A percentile compares a stretch with the other conserved stretches of the same genome.
These are phyloP conservation scores for Perca flavescens DNA, from an alignment of 2,113 vertebrate species.

Conservation along the genomic window DNA sequence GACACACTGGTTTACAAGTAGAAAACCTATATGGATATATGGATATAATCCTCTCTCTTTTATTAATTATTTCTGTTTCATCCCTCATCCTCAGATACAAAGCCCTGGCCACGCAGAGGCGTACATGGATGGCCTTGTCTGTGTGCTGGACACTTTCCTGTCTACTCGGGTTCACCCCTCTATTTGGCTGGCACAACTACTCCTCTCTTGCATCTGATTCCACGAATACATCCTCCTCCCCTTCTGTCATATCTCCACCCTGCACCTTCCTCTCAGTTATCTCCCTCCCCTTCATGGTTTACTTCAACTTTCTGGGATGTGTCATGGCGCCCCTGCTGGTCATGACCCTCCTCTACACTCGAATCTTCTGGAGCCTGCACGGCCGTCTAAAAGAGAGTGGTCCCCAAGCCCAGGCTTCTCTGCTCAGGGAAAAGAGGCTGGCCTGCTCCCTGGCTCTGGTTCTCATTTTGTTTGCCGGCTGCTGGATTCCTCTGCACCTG, in stretches of 20 bases:
- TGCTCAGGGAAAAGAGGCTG: conserved; percentile 73
- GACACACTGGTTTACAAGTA: not conserved
- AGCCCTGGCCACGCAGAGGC: conserved; percentile 63
- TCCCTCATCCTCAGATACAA: conserved; percentile 63
- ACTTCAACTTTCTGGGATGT: conserved; percentile 80
- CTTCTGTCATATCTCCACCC: conserved; percentile 21
- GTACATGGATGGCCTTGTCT: conserved; percentile 57
- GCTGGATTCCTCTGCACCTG: conserved; percentile 79
- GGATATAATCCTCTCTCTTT: not conserved
- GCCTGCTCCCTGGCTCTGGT: conserved; percentile 75
- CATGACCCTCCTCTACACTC: conserved; percentile 74
- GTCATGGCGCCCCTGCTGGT: conserved; percentile 74
- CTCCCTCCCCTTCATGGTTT: conserved; percentile 80
- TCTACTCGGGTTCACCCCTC: conserved; percentile 71
- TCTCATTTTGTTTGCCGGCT: conserved; percentile 70
- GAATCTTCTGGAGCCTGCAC: conserved; percentile 74
- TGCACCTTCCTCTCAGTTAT: conserved; percentile 75
- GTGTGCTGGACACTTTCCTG: conserved; percentile 74
- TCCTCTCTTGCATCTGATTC: not conserved
- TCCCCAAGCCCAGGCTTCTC: conserved; percentile 59
- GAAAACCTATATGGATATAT: not conserved
- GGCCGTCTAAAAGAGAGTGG: conserved; percentile 64
- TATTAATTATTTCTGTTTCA: not conserved
- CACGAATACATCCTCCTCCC: conserved; percentile 37
- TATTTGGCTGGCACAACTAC: conserved; percentile 76